A percentile compares a stretch with the other conserved stretches of the same genome.
phyloP scores from a whole-genome alignment of 2,113 vertebrate species.

The Plectropomus leopardus region DNA sequence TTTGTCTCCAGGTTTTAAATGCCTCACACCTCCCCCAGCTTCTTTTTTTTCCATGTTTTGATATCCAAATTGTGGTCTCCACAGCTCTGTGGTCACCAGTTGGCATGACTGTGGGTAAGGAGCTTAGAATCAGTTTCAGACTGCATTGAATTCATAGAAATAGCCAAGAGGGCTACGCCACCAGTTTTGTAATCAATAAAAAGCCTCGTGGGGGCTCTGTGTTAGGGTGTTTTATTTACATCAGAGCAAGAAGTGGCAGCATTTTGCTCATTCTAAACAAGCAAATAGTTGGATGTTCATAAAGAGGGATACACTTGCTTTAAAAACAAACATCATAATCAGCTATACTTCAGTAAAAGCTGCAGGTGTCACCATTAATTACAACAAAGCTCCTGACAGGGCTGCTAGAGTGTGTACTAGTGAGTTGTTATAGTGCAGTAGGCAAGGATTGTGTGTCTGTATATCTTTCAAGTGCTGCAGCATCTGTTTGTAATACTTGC shows the following conservation, averaged over 20 bases:
- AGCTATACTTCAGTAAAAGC: constrained; percentile 55
- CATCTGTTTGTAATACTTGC: constrained; percentile 37
- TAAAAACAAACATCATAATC: constrained; percentile 22
- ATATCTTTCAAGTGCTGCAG: constrained; percentile 39
- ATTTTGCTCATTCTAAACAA: constrained; percentile 17
- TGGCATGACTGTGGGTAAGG: constrained; percentile 25
- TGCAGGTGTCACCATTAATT: constrained; percentile 40
- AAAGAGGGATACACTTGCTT: constrained; percentile 26
- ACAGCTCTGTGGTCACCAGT: constrained; percentile 11
- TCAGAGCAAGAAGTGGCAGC: constrained; percentile 17
- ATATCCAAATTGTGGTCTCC: constrained; percentile 26
- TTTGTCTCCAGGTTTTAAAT: constrained; percentile 40
- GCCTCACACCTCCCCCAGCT: not conserved
- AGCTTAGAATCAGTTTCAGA: constrained; percentile 28
- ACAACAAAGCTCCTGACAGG: constrained; percentile 41
- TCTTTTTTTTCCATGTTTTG: constrained; percentile 1
- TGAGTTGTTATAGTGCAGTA: constrained; percentile 40
- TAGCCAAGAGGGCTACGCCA: constrained; percentile 32
- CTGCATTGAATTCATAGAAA: constrained; percentile 31
- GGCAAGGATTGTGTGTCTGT: constrained; percentile 34
- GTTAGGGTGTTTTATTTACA: constrained; percentile 10
- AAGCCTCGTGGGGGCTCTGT: constrained; percentile 33
- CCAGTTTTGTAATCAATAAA: constrained; percentile 31
- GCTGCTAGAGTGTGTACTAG: constrained; percentile 32
- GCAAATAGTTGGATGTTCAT: constrained; percentile 38